Conservation (phyloP, 2,888 invertebrate genomes). For the Drosophila diplacantha region DNA sequence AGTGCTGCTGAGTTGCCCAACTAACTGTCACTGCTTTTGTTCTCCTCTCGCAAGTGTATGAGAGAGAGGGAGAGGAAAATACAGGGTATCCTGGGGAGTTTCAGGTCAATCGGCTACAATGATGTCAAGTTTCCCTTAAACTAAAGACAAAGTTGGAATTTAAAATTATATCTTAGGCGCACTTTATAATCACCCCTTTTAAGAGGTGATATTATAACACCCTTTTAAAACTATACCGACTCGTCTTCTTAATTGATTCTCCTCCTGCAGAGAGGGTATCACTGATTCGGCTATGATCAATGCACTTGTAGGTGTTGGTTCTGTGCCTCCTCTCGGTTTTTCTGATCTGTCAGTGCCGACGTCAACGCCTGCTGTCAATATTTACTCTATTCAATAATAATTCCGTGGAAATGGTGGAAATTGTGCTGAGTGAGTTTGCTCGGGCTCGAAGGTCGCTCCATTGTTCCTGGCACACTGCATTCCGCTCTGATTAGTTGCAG, state of each 20-base stretch:
- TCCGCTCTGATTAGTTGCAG: conserved; percentile 34
- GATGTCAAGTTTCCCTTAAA: background rate
- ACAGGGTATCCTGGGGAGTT: conserved; percentile 2
- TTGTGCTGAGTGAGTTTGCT: conserved; percentile 11
- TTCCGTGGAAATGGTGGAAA: conserved; percentile 29
- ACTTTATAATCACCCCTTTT: too few species aligned
- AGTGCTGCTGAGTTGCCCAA: conserved; percentile 9
- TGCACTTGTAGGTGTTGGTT: conserved; percentile 18
- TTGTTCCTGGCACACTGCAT: conserved; percentile 25
- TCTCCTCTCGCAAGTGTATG: background rate
- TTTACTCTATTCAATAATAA: conserved; percentile 45
- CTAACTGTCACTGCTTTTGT: conserved; percentile 21
- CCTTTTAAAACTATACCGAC: too few species aligned
- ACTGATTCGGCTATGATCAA: background rate
- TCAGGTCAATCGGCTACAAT: background rate
- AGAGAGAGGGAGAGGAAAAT: background rate
- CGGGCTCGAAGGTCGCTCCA: conserved; percentile 49
- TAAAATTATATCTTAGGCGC: too few species aligned
- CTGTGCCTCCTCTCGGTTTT: conserved; percentile 34
- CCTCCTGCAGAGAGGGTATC: background rate
- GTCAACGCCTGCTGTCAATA: conserved; percentile 52
- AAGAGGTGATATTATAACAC: too few species aligned
- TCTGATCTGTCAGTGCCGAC: conserved; percentile 39
- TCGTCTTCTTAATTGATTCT: too few species aligned
- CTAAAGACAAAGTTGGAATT: background rate